Evolutionary conservation across 2,797 vertebrate genomes (phyloP), one percentile per base, ranked within the genome.

Genomic region (Sebastes hopkinsi): DNA sequence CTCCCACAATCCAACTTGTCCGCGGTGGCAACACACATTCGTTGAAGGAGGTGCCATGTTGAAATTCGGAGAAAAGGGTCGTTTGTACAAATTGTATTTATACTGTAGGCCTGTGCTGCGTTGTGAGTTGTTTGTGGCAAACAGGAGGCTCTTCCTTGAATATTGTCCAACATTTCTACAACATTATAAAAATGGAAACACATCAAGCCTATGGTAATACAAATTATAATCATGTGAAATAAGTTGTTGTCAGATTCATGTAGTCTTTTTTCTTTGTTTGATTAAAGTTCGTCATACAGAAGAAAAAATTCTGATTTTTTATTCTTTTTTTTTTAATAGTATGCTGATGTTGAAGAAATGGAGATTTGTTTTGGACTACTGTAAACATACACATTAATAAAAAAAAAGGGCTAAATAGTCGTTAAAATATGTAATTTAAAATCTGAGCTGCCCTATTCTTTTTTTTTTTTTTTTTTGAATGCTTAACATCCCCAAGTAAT

Each of bases 1-100:
- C 94, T 94, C 92, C 87, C 89, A 93, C 89, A 94, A 91, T 93
- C 90, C 89, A 89, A 92, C 89, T 85, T 89, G 89, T 94, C 87
- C 72, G 67, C 78, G 85, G 84, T 75, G 75, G 90, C 74, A 89
- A 85, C 82, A 81, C 83, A 83, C 83, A 77, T 29, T 86, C 87
- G 67, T 84, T 58, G 89, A 86, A 85, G 77, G 80, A 92, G 88
- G 81, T 79, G 84, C 82, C 69, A 85, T 87, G 89, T 89, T 91
- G 82, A 90, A 91, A 89, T 90, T 85, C 85, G 55, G 87, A 74
- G 54, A 46, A 68, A 68, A 0, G 69, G 50, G 89, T 86, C 27
- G 25, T 84, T 32, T 77, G 70, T 70, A 82, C 70, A 81, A 82
- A 87, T 84, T 75, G 66, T 83, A 58, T 85, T 78, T 81, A 38